Evolutionary conservation across 2,113 vertebrate species (phyloP).

Genomic region (Anthoscopus minutus): DNA sequence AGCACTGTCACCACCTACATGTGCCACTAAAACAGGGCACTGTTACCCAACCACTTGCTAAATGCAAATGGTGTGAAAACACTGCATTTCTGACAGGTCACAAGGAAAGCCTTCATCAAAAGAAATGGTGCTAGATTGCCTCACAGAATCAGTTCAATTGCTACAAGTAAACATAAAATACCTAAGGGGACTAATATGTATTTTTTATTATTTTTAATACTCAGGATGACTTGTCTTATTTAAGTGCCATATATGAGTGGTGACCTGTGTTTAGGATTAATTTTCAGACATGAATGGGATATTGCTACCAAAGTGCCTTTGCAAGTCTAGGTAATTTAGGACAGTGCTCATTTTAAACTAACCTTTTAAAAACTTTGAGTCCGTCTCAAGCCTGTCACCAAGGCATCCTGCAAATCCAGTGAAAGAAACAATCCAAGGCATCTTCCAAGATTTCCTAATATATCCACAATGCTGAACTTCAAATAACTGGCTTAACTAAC

Average conservation of each 20-base stretch:
- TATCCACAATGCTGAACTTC: not conserved
- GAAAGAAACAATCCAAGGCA: not conserved
- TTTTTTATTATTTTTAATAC: not conserved
- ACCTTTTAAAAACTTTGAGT: not conserved
- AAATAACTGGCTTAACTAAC: not conserved
- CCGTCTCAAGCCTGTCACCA: not conserved
- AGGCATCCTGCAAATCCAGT: not conserved
- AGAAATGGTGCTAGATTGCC: fast-evolving
- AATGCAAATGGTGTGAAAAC: not conserved
- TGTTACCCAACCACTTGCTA: not conserved
- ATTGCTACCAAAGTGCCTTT: not conserved
- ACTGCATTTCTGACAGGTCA: not conserved
- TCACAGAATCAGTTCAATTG: not conserved
- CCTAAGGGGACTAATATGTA: not conserved
- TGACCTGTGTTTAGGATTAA: not conserved
- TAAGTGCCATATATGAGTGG: not conserved
- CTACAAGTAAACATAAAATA: not conserved
- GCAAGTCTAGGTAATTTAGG: not conserved
- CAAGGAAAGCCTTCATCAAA: not conserved
- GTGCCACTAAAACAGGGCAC: not conserved
- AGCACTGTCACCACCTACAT: not conserved
- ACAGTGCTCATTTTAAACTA: not conserved
- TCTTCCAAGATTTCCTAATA: not conserved
- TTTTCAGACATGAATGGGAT: not conserved
- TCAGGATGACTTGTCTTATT: not conserved